phyloP scores from a whole-genome alignment of 2,888 invertebrate genomes.

The Rhabditophanes sp. region DNA sequence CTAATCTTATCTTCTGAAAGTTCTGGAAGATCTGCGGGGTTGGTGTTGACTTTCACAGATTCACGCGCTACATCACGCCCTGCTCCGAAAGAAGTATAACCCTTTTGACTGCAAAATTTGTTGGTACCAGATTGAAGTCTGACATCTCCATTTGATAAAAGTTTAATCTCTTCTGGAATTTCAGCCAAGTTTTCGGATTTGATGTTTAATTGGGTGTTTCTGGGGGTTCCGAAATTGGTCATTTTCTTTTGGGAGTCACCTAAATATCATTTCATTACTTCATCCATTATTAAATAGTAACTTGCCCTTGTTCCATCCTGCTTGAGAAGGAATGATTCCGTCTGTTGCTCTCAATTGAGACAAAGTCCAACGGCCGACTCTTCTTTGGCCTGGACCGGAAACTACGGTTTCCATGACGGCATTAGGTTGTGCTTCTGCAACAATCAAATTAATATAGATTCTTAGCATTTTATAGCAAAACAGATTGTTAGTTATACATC shows the following conservation, averaged over 20 bases:
- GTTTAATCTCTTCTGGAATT: slow-evolving; percentile 39
- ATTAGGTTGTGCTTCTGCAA: slow-evolving; percentile 33
- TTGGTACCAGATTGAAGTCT: slow-evolving; percentile 44
- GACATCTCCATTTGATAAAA: slow-evolving; percentile 39
- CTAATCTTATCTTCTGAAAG: slow-evolving; percentile 44
- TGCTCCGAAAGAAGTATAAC: slow-evolving; percentile 30
- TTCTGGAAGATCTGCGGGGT: slow-evolving; percentile 38
- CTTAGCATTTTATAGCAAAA: too few relatives aligned
- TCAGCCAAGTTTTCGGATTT: slow-evolving; percentile 39
- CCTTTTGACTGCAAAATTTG: slow-evolving; percentile 23
- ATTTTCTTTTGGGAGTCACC: slow-evolving; percentile 45
- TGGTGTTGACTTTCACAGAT: slow-evolving; percentile 26
- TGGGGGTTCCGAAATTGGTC: slow-evolving; percentile 44
- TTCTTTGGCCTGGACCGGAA: slow-evolving; percentile 30
- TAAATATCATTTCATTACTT: too few relatives aligned
- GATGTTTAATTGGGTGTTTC: slow-evolving; percentile 40
- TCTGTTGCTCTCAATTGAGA: slow-evolving; percentile 44
- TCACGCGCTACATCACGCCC: slow-evolving; percentile 44
- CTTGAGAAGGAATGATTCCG: slow-evolving; percentile 44
- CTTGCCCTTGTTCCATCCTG: slow-evolving; percentile 46
- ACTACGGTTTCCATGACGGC: slow-evolving; percentile 44
- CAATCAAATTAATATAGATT: too few relatives aligned
- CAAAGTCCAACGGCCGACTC: slow-evolving; percentile 42
- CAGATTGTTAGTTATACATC: too few relatives aligned
- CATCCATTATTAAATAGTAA: too few relatives aligned